Base-by-base conservation (phyloP, 64 coral and sea anemone genomes). In the Montipora efflorescens region DNA sequence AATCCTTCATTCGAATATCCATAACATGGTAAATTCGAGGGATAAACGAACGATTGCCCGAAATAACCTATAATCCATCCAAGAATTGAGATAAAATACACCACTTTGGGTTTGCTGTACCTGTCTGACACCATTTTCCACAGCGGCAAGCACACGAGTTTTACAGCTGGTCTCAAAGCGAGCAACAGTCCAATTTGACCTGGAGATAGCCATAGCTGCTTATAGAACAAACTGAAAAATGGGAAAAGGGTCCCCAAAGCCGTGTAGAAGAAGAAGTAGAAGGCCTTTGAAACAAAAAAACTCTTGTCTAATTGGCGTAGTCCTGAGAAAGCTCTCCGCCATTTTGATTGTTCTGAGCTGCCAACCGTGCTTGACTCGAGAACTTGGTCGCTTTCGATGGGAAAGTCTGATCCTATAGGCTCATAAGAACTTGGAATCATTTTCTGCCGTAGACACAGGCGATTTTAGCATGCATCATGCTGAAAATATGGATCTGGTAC, bases 91-190 rank as follows among this genome's bases (percentile, higher is more conserved):
- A 98, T 95, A 92, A 98, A 98, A 71, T 98, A 98, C 25, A 98
- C 93, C 6, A 90, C 92, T 89, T 89, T 91, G 2, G 92, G 93
- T 43, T 21, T 95, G 53, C 96, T 98, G 78, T 89, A 98, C 36
- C 94, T 90, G n/a, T 94, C 96, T 5, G 96, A 94, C 11, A 98
- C 75, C 84, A 92, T 98, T 89, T 98, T 98, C 96, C 96, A 98
- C 52, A 98, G 66, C 19, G 96, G 96, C 70, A 98, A 51, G 64
- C 96, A 98, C 81, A 95, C 76, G 20, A 98, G 93, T 75, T 98
- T 98, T 48, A 98, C 96, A 51, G 92, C 94, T 5, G 96, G 96
- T 14, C 96, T 51, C 71, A 98, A 75, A 48, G 96, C 95, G 45
- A 98, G 87, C 67, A 98, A 89, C 57, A 98, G 84, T 28, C 96